Evolutionary conservation across 2,888 invertebrate genomes (phyloP), one percentile per base, ranked within the genome.

Genomic region (Heliconius erato): DNA sequence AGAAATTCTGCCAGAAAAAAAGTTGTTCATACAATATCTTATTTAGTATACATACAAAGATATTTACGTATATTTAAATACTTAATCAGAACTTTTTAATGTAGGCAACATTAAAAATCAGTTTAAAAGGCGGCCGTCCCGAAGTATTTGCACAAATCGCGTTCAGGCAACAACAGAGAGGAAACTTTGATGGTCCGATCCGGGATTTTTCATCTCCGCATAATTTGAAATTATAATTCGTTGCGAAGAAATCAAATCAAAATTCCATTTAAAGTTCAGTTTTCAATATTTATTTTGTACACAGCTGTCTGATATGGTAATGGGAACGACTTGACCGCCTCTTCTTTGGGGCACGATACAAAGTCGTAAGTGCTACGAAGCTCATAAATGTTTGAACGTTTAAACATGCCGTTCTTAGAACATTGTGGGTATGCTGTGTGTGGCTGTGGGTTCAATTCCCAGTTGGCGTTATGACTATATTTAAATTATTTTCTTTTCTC

Each of bases 151-250:
- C 88, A 86, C 85, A 86, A 86, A 85, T 85, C 86, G 84, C 85
- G 84, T 85, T 84, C 87, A 83, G 79, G 83, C 81, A 79, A 84
- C 85, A 84, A 86, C 89, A 87, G 90, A 91, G 89, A 90, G 88
- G 89, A 82, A 94, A 95, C 91, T 95, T 94, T 92, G 92, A 94
- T 94, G 92, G 93, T 92, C 92, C 93, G 93, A 93, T 93, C 72
- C 92, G 91, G 89, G 93, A 95, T 95, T 95, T 95, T 95, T 95
- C 95, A 95, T 95, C 94, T 93, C 90, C 88, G 89, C 91, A 94
- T 94, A 93, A 95, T 95, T 95, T 95, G 94, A 94, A 95, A 95
- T 95, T 95, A 95, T 95, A 95, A 95, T 92, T 88, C 89, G 90
- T 90, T 89, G 91, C 90, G 91, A 94, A 94, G 94, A 94, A 95